Percentiles rank a stretch among this genome's conserved stretches.
These are phyloP conservation scores for Spinus pinus DNA, from an alignment of 2,797 vertebrate species.

Conservation along the genomic window DNA sequence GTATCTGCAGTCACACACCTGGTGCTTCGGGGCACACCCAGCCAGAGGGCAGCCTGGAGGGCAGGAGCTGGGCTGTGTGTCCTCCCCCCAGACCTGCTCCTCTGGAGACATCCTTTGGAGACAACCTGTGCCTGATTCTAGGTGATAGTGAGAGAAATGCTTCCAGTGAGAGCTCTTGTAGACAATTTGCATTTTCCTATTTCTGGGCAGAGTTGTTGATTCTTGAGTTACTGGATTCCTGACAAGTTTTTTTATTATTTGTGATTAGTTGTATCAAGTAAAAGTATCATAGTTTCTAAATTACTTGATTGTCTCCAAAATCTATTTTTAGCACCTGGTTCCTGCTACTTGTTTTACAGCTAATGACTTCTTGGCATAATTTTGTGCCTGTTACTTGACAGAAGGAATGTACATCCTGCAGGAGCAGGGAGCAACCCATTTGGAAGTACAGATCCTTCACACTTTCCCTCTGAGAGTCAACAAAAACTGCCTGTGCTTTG, in stretches of 20 bases:
- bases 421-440: accelerated
- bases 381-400: not conserved
- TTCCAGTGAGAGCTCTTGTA: not conserved
- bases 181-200: not conserved
- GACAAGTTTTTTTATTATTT: not conserved
- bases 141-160: not conserved
- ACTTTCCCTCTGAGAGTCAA: not conserved
- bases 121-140: not conserved
- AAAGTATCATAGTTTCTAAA: not conserved
- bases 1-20: not conserved
- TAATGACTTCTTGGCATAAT: constrained; percentile 32
- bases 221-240: constrained; percentile 16
- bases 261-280: not conserved
- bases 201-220: not conserved
- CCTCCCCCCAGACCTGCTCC: not conserved
- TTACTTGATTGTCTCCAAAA: constrained; percentile 26
- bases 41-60: not conserved
- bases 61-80: not conserved
- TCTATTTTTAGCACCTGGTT: constrained; percentile 6
- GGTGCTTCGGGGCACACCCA: not conserved
- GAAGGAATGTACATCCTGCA: not conserved
- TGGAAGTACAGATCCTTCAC: not conserved
- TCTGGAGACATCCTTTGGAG: not conserved
- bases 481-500: not conserved
- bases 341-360: constrained; percentile 5